Evolutionary conservation across 1,140 invertebrate genomes (phyloP).

Genomic region (Penaeus chinensis): DNA sequence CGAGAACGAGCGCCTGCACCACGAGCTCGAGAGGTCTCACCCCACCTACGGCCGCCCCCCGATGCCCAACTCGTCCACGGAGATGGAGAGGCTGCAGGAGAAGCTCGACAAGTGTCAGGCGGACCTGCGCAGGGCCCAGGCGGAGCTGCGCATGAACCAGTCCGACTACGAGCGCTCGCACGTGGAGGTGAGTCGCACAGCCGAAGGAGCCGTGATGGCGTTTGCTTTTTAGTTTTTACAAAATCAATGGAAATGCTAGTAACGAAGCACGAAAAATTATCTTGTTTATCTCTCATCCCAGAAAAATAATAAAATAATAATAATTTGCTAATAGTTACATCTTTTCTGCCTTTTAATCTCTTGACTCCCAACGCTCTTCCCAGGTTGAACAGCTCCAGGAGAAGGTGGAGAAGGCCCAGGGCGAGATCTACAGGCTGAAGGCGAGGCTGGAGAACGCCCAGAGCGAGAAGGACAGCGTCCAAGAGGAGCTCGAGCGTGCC

Average conservation of each 20-base stretch:
- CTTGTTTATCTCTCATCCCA: too few species aligned
- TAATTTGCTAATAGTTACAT: too few species aligned
- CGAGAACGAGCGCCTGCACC: conserved; percentile 74
- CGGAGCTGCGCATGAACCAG: conserved; percentile 78
- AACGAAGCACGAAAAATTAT: too few species aligned
- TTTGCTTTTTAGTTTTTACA: too few species aligned
- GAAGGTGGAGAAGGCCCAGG: conserved; percentile 92
- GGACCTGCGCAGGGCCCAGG: conserved; percentile 84
- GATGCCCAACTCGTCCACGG: conserved; percentile 65
- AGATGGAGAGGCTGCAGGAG: conserved; percentile 86
- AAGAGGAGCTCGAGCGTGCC: conserved; percentile 82
- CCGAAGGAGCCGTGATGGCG: too few species aligned
- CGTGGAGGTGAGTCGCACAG: conserved; percentile 72
- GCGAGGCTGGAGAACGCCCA: conserved; percentile 94
- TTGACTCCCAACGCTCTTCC: too few species aligned
- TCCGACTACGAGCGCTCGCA: conserved; percentile 88
- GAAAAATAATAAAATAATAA: too few species aligned
- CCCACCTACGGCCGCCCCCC: conserved; percentile 37
- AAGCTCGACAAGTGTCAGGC: conserved; percentile 85
- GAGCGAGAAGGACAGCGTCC: conserved; percentile 90
- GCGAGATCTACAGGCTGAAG: conserved; percentile 92
- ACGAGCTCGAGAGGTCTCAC: conserved; percentile 86
- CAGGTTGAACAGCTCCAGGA: conserved; percentile 84
- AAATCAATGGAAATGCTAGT: too few species aligned
- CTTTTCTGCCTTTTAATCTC: too few species aligned